These are phyloP conservation scores for Apodemus sylvaticus DNA, from an alignment of 2,113 vertebrate species.

Conservation along the genomic window DNA sequence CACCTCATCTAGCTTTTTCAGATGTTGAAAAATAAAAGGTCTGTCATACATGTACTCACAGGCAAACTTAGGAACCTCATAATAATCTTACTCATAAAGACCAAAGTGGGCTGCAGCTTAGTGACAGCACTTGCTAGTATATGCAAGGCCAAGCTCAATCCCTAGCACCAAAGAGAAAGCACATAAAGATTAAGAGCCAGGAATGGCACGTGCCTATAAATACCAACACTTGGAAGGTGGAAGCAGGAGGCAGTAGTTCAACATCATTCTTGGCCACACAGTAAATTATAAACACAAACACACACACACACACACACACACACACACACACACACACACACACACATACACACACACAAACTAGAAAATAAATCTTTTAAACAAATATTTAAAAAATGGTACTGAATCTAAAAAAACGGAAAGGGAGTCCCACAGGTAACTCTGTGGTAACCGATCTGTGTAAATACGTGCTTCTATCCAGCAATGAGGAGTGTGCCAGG, in stretches of 20 bases:
- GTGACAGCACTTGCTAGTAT: background rate
- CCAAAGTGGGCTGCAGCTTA: no score
- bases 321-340: no score
- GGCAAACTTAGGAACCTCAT: background rate
- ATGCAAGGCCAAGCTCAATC: background rate
- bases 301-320: background rate
- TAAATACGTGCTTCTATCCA: background rate
- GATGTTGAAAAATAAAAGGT: background rate
- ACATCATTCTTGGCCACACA: background rate
- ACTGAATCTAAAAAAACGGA: background rate
- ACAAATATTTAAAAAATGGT: background rate
- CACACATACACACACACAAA: background rate
- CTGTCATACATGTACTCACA: background rate
- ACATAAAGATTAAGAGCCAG: background rate
- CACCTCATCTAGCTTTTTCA: background rate
- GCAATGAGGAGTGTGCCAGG: background rate
- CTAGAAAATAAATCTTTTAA: background rate
- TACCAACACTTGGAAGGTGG: background rate
- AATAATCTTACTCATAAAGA: background rate
- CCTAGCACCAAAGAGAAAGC: background rate
- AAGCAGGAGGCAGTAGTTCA: background rate
- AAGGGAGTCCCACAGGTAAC: background rate
- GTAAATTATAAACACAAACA: background rate
- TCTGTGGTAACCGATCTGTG: background rate
- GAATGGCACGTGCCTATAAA: no score